Percentiles rank a stretch among this genome's conserved stretches.
phyloP scores from a whole-genome alignment of 2,113 vertebrate genomes.

The Pygoscelis antarcticus region DNA sequence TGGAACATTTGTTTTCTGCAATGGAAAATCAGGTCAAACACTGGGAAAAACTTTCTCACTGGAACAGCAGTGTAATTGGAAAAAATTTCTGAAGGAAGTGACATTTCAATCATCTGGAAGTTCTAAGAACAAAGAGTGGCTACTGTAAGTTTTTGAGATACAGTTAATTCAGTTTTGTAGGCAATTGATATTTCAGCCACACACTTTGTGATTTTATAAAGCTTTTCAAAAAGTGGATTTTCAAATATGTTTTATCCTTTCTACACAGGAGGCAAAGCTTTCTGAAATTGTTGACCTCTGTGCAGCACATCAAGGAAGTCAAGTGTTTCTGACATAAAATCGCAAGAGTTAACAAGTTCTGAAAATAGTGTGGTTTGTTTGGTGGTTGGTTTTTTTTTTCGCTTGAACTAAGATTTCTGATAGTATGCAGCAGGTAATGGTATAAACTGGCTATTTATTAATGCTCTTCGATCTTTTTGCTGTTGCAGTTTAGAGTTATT shows the following conservation, averaged over 20 bases:
- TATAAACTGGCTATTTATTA: neutral
- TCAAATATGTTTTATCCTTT: neutral
- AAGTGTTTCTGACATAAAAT: neutral
- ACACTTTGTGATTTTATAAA: neutral
- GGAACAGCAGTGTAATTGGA: neutral
- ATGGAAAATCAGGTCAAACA: neutral
- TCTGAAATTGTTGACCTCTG: neutral
- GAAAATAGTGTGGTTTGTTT: neutral
- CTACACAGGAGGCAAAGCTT: neutral
- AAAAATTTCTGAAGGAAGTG: neutral
- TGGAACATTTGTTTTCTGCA: neutral
- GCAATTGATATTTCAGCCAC: neutral
- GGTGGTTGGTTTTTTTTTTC: neutral
- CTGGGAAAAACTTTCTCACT: neutral
- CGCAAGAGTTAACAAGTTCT: neutral
- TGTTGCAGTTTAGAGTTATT: neutral
- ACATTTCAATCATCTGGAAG: neutral
- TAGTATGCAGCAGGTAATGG: neutral
- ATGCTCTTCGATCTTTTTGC: neutral
- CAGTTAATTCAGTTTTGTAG: neutral
- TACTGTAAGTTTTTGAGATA: neutral
- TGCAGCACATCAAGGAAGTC: neutral
- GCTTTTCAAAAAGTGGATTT: neutral
- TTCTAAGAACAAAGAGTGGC: neutral
- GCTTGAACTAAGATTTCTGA: neutral